Base-by-base conservation (phyloP, 2,113 vertebrate genomes). In the Narcine bancroftii region DNA sequence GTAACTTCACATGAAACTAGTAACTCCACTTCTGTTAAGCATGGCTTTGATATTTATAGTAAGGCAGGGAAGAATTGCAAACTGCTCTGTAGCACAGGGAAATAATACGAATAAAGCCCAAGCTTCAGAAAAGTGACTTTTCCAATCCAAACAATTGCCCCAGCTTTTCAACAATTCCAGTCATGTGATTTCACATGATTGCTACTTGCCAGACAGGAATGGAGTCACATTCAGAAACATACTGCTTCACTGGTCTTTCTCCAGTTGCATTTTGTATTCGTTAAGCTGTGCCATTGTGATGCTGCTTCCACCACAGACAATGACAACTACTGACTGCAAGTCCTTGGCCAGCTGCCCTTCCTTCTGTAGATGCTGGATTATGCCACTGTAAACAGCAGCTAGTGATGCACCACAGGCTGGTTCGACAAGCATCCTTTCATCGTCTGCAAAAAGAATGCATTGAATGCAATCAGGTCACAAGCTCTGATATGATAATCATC, bases 371-470 rank as follows among this genome's bases (percentile, higher is more conserved):
- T 81, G 94, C 92, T 93, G 94, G 93, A 99, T 94, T 39, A 96
- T 87, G 92, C 95, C 96, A 0, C 96, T 95, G 95, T 99, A 99
- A 24, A 99, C 93, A 0, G 96, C 94, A 0, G 97, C 97, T 94
- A 99, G 95, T 3, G 96, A 94, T 0, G 98, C 98, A 0, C 97
- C 98, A 0, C 98, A 99, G 36, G 97, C 97, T 0, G 97, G 96
- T 93, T 99, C 96, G 94, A 98, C 98, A 94, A 99, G 93, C 94
- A 98, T 94, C 94, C 97, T 96, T 94, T 99, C 98, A 0, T 99
- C 98, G 0, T 98, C 98, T 99, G 96, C 0, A 29, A 65, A 83
- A 4, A 89, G 69, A 60, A 56, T 42, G 92, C 24, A 65, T 29
- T 75, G 33, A 11, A 47, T 29, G 45, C 60, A 29, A 47, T 83